phyloP scores from a whole-genome alignment of 2,888 invertebrate species.

The Heteromyza rotundicornis region DNA sequence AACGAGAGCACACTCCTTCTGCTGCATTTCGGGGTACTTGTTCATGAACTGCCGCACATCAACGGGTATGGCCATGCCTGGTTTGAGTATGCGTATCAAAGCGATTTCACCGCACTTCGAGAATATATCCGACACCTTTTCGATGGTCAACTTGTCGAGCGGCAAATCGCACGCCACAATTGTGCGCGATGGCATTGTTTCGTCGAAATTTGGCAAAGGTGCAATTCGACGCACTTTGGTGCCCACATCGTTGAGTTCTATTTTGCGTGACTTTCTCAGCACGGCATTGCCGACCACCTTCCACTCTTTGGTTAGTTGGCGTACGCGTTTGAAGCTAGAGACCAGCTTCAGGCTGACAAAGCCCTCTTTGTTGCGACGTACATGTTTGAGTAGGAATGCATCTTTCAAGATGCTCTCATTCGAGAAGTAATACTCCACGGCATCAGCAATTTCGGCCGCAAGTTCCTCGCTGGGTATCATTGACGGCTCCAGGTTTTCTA shows the following conservation, averaged over 20 bases:
- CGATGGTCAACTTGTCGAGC: slow-evolving; percentile 83
- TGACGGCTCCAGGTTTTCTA: slow-evolving; percentile 57
- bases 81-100: slow-evolving; percentile 83
- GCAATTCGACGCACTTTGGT: slow-evolving; percentile 87
- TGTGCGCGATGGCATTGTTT: slow-evolving; percentile 90
- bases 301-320: slow-evolving; percentile 93
- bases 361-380: slow-evolving; percentile 92
- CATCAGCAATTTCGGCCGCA: slow-evolving; percentile 78
- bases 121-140: slow-evolving; percentile 90
- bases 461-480: slow-evolving; percentile 75
- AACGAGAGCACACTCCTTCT: slow-evolving; percentile 86
- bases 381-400: slow-evolving; percentile 93
- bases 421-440: slow-evolving; percentile 95
- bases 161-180: slow-evolving; percentile 88
- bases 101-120: slow-evolving; percentile 89
- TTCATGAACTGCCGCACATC: slow-evolving; percentile 90
- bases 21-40: slow-evolving; percentile 87
- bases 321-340: slow-evolving; percentile 93
- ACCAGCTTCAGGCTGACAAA: slow-evolving; percentile 94
- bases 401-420: slow-evolving; percentile 95
- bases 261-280: slow-evolving; percentile 74
- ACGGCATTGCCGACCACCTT: slow-evolving; percentile 88
- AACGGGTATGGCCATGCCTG: slow-evolving; percentile 88
- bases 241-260: slow-evolving; percentile 89
- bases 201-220: slow-evolving; percentile 87